phyloP scores from a whole-genome alignment of 2,113 vertebrate species.

The Melanostigma gelatinosum region DNA sequence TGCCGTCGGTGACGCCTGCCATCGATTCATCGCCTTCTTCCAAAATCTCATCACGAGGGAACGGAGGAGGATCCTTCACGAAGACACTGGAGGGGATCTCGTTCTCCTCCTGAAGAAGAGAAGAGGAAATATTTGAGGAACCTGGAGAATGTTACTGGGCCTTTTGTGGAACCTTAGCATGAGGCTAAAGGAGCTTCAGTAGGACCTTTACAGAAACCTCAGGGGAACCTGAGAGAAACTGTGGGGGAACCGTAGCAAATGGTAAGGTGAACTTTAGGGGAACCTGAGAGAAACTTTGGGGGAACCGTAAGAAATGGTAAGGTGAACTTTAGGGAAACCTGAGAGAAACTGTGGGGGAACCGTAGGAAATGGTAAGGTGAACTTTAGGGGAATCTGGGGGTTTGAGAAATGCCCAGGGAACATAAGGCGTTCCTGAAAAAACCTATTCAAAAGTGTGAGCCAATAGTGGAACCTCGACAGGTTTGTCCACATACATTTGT shows the following conservation, averaged over 20 bases:
- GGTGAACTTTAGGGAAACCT: neutral
- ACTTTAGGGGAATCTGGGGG: neutral
- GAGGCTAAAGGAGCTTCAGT: neutral
- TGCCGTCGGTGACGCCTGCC: slow-evolving; percentile 77
- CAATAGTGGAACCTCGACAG: neutral
- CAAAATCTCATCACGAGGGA: slow-evolving; percentile 76
- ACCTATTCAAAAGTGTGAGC: neutral
- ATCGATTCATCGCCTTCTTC: slow-evolving; percentile 82
- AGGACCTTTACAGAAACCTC: neutral
- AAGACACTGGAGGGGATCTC: slow-evolving; percentile 96
- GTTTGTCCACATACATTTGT: no score
- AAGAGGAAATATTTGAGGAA: neutral
- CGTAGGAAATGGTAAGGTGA: no score
- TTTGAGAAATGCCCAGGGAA: neutral
- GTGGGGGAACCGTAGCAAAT: no score
- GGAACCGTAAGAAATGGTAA: no score
- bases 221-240: neutral
- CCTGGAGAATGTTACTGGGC: neutral
- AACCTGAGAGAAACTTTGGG: neutral
- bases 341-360: no score
- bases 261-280: neutral
- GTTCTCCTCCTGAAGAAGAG: slow-evolving; percentile 88
- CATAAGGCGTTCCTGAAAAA: neutral
- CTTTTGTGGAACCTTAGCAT: neutral
- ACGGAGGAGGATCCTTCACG: slow-evolving; percentile 85